phyloP scores from a whole-genome alignment of 2,113 vertebrate genomes.

The Aspiorhynchus laticeps region DNA sequence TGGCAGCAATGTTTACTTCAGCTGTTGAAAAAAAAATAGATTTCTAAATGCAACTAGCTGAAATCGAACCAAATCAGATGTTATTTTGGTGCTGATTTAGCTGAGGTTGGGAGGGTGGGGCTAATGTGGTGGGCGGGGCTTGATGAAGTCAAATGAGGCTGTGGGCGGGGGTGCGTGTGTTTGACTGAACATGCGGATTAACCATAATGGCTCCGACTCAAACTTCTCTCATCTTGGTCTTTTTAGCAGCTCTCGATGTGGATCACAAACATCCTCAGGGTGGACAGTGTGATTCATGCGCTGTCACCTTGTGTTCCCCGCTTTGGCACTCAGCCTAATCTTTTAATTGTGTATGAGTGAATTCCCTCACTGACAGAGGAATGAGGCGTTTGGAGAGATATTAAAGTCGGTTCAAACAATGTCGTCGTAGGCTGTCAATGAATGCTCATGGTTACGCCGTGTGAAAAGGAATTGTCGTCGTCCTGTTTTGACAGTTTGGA shows the following conservation, averaged over 20 bases:
- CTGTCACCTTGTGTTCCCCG: constrained; percentile 58
- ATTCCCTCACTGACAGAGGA: constrained; percentile 65
- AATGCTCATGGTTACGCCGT: constrained; percentile 13
- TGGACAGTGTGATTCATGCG: constrained; percentile 44
- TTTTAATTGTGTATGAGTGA: constrained; percentile 76
- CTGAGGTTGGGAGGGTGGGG: neutral
- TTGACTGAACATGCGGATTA: constrained; percentile 53
- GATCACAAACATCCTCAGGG: constrained; percentile 60
- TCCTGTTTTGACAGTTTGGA: constrained; percentile 41
- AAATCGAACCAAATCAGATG: neutral
- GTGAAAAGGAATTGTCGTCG: constrained; percentile 20
- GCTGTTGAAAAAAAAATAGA: neutral
- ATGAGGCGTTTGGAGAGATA: constrained; percentile 42
- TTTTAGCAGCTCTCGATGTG: constrained; percentile 68
- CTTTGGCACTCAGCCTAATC: constrained; percentile 72
- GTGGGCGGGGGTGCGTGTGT: constrained; percentile 48
- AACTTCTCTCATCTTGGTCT: constrained; percentile 58
- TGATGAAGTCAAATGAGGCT: neutral
- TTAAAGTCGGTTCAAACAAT: constrained; percentile 30
- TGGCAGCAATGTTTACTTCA: neutral
- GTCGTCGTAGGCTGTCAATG: constrained; percentile 23
- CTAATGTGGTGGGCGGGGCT: constrained; percentile 23
- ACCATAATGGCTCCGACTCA: constrained; percentile 40
- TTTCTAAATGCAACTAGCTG: neutral
- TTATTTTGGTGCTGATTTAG: neutral